phyloP scores from a whole-genome alignment of 2,888 invertebrate species.

The Microctonus hyperodae region DNA sequence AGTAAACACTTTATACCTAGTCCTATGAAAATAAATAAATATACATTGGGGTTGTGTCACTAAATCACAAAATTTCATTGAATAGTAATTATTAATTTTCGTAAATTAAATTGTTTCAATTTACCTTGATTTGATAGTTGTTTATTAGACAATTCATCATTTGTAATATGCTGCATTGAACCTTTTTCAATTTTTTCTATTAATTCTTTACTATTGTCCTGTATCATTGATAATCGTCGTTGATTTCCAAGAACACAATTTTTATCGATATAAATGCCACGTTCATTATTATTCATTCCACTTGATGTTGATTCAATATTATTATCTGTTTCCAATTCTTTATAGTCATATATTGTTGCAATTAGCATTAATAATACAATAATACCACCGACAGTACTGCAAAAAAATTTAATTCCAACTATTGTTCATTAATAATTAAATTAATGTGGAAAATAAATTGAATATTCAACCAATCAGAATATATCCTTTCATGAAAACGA shows the following conservation, averaged over 20 bases:
- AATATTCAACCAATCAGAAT: background rate
- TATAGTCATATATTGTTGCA: slow-evolving; percentile 73
- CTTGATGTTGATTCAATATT: slow-evolving; percentile 62
- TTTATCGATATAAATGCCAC: slow-evolving; percentile 65
- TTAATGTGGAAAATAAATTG: background rate
- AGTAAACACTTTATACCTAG: slow-evolving; percentile 70
- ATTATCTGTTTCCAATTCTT: slow-evolving; percentile 64
- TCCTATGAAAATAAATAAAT: slow-evolving; percentile 62
- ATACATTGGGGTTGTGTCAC: background rate
- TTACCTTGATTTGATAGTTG: slow-evolving; percentile 43
- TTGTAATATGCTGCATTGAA: slow-evolving; percentile 11
- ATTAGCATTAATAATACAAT: slow-evolving; percentile 68
- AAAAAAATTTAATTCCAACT: slow-evolving; percentile 33
- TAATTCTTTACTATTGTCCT: slow-evolving; percentile 62
- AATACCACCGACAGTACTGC: slow-evolving; percentile 66
- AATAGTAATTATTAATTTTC: no score
- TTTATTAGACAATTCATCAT: slow-evolving; percentile 25
- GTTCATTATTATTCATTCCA: slow-evolving; percentile 56
- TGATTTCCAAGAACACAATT: slow-evolving; percentile 48
- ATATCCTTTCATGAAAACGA: background rate
- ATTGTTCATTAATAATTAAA: background rate
- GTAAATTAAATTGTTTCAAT: background rate
- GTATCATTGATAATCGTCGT: slow-evolving; percentile 53
- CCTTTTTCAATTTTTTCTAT: slow-evolving; percentile 52
- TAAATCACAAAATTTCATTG: no score